These are phyloP conservation scores for Mesorhabditis belari DNA, from an alignment of 2,888 invertebrate species.

Conservation along the genomic window DNA sequence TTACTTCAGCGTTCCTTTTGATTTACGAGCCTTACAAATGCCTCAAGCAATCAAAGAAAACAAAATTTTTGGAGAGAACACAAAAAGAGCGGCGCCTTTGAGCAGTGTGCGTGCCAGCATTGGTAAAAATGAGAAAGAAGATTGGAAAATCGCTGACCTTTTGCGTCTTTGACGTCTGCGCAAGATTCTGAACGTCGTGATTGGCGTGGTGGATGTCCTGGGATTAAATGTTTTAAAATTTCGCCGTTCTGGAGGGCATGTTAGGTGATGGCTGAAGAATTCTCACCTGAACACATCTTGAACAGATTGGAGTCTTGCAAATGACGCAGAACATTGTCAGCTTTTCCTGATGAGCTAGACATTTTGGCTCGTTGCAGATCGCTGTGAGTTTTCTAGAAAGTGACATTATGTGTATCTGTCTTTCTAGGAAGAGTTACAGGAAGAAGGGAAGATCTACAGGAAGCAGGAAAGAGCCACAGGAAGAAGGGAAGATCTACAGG, in stretches of 20 bases:
- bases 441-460: too few relatives aligned
- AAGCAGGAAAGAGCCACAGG: too few relatives aligned
- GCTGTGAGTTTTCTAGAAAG: conserved; percentile 20
- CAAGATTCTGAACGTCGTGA: conserved; percentile 86
- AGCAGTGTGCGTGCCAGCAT: too few relatives aligned
- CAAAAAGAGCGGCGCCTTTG: too few relatives aligned
- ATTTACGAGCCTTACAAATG: too few relatives aligned
- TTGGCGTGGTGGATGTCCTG: conserved; percentile 74
- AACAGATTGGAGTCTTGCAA: conserved; percentile 83
- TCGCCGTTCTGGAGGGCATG: too few relatives aligned
- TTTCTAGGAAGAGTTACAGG: background rate
- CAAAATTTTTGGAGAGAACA: too few relatives aligned
- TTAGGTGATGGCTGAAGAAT: background rate
- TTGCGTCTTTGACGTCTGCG: conserved; percentile 85
- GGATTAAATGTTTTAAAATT: conserved; percentile 1
- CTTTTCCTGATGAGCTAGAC: conserved; percentile 72
- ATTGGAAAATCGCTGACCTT: too few relatives aligned
- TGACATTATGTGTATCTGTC: background rate
- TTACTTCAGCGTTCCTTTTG: too few relatives aligned
- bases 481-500: too few relatives aligned
- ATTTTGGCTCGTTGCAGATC: conserved; percentile 26
- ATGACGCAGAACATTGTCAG: conserved; percentile 81
- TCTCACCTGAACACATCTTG: conserved; percentile 67
- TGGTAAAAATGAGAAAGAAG: too few relatives aligned
- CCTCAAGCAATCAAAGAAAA: too few relatives aligned